Conservation (phyloP, 2,888 invertebrate species). For the Copidosoma aretas region DNA sequence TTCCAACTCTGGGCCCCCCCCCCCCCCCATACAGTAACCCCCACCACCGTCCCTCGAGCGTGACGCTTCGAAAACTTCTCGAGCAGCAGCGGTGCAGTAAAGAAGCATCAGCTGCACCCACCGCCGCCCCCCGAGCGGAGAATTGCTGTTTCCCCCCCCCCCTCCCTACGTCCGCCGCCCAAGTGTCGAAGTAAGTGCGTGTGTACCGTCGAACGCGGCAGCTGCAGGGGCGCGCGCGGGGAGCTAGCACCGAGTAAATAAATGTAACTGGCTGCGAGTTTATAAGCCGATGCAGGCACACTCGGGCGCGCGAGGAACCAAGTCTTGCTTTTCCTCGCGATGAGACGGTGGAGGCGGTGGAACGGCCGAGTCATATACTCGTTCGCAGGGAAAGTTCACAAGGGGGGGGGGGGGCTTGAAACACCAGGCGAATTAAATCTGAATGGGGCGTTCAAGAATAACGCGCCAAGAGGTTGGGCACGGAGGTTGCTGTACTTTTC, state of each 20-base stretch:
- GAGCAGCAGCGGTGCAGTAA: background rate
- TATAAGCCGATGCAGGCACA: conserved; percentile 6
- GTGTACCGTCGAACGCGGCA: background rate
- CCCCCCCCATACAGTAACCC: too few species aligned
- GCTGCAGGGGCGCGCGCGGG: background rate
- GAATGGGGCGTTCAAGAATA: background rate
- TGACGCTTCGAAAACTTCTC: background rate
- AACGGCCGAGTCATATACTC: background rate
- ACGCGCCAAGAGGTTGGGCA: background rate
- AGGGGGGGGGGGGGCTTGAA: background rate
- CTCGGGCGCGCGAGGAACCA: conserved; percentile 3
- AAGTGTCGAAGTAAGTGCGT: background rate
- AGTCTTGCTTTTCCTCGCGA: conserved; percentile 7
- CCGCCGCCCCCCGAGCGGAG: too few species aligned
- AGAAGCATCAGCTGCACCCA: too few species aligned
- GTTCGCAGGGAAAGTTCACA: background rate
- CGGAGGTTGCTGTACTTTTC: too few species aligned
- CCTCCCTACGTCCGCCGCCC: background rate
- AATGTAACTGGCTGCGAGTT: conserved; percentile 28
- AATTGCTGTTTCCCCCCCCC: background rate
- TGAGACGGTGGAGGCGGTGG: background rate
- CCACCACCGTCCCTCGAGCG: background rate
- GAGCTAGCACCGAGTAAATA: conserved; percentile 24
- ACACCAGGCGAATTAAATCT: background rate
- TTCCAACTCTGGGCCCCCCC: background rate